Percentiles rank a stretch among this genome's conserved stretches.
Conservation (phyloP, 2,113 vertebrate species). For the Muntiacus reevesi region DNA sequence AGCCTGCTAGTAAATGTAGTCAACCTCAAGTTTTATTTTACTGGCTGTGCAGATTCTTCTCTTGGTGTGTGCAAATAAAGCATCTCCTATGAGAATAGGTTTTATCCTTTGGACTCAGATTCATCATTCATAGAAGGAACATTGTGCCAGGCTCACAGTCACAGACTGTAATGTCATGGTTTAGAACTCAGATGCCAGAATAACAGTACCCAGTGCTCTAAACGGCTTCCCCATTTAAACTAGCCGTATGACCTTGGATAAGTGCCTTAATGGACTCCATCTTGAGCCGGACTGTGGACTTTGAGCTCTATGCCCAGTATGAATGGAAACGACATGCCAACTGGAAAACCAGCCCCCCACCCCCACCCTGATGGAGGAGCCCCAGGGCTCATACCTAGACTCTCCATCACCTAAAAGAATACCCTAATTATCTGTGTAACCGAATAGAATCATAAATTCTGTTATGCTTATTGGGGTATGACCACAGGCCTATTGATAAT, state of each 20-base stretch:
- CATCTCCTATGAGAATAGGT: not conserved
- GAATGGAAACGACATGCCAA: not conserved
- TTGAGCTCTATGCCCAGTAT: not conserved
- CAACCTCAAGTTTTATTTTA: not conserved
- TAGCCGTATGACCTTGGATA: not conserved
- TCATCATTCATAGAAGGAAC: not conserved
- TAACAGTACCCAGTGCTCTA: not conserved
- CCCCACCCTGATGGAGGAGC: not conserved
- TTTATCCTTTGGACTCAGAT: not conserved
- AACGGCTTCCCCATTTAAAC: not conserved
- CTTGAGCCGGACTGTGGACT: not conserved
- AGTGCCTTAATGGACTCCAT: not conserved
- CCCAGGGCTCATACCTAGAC: not conserved
- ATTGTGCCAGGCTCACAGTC: not conserved
- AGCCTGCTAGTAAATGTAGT: not conserved
- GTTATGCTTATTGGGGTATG: not conserved
- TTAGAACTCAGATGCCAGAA: not conserved
- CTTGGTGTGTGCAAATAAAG: not conserved
- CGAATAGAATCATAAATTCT: not conserved
- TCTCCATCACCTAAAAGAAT: too few species aligned
- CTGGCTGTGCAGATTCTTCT: not conserved
- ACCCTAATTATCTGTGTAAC: not conserved
- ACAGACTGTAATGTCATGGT: not conserved
- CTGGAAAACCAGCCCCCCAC: not conserved
- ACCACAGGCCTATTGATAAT: not conserved